A percentile compares a stretch with the other conserved stretches of the same genome.
Evolutionary conservation across 2,797 vertebrate genomes (phyloP).

Genomic region (Sebastes trivittatus): DNA sequence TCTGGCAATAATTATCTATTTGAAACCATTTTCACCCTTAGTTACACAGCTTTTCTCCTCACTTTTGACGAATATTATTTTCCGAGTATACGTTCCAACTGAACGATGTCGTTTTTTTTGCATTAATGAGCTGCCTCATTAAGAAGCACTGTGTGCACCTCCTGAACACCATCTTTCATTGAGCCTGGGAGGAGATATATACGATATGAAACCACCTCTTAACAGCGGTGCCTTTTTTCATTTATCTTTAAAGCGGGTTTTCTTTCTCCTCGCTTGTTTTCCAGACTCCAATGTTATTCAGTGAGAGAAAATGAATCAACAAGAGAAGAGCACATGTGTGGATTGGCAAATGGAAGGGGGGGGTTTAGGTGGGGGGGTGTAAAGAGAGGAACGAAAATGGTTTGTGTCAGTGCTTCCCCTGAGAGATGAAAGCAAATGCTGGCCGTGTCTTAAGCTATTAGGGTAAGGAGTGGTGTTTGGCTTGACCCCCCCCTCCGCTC

Average conservation of each 20-base stretch:
- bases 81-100: background rate
- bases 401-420: slow-evolving; percentile 80
- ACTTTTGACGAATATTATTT: background rate
- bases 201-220: background rate
- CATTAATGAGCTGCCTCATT: slow-evolving; percentile 10
- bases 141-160: background rate
- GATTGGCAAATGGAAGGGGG: background rate
- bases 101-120: background rate
- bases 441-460: slow-evolving; percentile 82
- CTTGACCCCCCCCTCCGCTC: background rate
- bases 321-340: slow-evolving; percentile 38
- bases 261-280: background rate
- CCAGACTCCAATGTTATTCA: background rate
- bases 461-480: slow-evolving; percentile 45
- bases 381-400: slow-evolving; percentile 64
- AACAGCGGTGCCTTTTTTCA: background rate
- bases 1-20: background rate
- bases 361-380: background rate
- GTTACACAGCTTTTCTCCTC: background rate
- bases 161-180: background rate
- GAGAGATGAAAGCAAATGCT: slow-evolving; percentile 83
- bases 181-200: background rate
- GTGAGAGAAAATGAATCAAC: slow-evolving; percentile 25
- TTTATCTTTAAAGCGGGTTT: background rate
- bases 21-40: background rate